phyloP scores from a whole-genome alignment of 1,140 invertebrate species.

The Heliothis subflexa region DNA sequence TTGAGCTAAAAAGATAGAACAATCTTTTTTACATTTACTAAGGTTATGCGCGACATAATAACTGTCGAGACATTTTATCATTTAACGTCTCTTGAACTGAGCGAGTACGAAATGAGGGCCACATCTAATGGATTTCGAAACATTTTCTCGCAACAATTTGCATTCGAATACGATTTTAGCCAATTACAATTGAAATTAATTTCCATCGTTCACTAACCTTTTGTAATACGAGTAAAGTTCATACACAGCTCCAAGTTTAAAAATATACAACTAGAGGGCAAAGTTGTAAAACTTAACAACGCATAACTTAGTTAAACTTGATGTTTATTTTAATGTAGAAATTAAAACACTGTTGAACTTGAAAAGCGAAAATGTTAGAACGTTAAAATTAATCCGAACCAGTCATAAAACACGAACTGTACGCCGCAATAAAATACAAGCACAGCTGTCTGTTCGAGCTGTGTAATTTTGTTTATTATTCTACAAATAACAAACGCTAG shows the following conservation, averaged over 20 bases:
- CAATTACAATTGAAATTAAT: slow-evolving; percentile 21
- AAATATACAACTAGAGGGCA: not conserved
- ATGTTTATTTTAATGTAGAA: slow-evolving; percentile 10
- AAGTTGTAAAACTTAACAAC: not conserved
- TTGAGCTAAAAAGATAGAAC: not conserved
- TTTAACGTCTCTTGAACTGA: slow-evolving; percentile 27
- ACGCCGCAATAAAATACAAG: slow-evolving; percentile 21
- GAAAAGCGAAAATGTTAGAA: slow-evolving; percentile 15
- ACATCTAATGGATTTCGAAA: slow-evolving; percentile 28
- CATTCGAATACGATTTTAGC: slow-evolving; percentile 18
- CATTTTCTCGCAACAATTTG: slow-evolving; percentile 15
- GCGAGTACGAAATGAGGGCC: slow-evolving; percentile 5
- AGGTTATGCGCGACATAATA: slow-evolving; percentile 21
- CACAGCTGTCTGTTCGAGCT: not conserved
- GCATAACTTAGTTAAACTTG: not conserved
- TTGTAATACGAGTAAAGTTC: too few species aligned
- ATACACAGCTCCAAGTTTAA: not conserved
- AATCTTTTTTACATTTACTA: slow-evolving; percentile 35
- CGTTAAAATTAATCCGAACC: slow-evolving; percentile 24
- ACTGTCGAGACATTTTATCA: slow-evolving; percentile 31
- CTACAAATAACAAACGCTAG: too few species aligned
- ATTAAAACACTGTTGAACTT: slow-evolving; percentile 22
- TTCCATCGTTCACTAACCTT: slow-evolving; percentile 23
- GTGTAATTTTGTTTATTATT: not conserved
- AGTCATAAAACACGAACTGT: slow-evolving; percentile 1